phyloP scores from a whole-genome alignment of 2,113 vertebrate species.

The Platycercus adscitus region DNA sequence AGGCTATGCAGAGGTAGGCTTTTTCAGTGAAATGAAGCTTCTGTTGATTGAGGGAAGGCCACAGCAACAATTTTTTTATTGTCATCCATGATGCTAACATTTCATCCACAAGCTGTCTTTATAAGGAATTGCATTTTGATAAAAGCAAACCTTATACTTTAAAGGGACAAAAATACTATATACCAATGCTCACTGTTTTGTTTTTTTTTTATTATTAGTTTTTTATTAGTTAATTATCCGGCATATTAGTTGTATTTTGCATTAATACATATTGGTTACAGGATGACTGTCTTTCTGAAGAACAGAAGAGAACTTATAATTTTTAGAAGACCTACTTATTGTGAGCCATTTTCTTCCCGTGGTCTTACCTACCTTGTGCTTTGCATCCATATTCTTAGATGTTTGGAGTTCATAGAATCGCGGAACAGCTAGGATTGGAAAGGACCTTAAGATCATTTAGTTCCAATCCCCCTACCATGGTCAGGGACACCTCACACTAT shows the following conservation, averaged over 20 bases:
- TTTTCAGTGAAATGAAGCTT: neutral
- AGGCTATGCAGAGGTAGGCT: neutral
- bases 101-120: neutral
- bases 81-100: accelerated
- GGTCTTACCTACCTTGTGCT: neutral
- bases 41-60: neutral
- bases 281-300: neutral
- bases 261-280: neutral
- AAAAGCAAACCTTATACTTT: neutral
- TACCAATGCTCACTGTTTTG: accelerated
- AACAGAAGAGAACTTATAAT: neutral
- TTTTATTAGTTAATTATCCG: neutral
- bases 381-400: neutral
- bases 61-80: neutral
- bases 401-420: neutral
- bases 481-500: neutral
- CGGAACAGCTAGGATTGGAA: neutral
- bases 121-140: neutral
- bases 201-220: neutral
- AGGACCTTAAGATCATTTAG: neutral
- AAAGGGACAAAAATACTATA: neutral
- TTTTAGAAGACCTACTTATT: neutral
- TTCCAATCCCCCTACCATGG: neutral
- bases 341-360: neutral
- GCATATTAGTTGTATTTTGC: neutral